These are phyloP conservation scores for Sebastolobus alascanus DNA, from an alignment of 2,797 vertebrate species.

Conservation along the genomic window DNA sequence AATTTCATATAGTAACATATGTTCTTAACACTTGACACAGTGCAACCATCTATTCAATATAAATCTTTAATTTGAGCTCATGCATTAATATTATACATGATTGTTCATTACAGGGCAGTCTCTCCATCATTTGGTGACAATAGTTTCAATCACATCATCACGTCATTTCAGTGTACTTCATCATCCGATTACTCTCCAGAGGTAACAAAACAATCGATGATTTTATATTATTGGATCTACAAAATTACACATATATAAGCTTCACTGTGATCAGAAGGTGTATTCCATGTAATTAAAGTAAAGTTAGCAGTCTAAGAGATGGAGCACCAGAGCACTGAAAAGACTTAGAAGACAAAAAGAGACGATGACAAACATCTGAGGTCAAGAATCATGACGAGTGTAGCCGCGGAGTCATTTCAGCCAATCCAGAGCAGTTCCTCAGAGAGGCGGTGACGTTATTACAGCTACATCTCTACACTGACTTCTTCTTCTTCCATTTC, in stretches of 20 bases:
- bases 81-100: constrained; percentile 4
- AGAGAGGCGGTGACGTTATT: no score
- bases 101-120: neutral
- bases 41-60: constrained; percentile 2
- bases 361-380: no score
- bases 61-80: constrained; percentile 28
- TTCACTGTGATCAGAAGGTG: neutral
- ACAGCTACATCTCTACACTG: no score
- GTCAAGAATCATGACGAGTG: no score
- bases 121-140: neutral
- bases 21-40: neutral
- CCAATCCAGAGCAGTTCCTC: no score
- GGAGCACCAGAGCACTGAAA: no score
- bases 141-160: neutral
- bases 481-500: neutral
- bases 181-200: neutral
- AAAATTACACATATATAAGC: neutral
- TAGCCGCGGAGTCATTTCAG: no score
- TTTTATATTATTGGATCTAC: neutral
- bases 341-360: no score
- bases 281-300: neutral
- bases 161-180: neutral
- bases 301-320: no score
- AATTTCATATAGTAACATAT: neutral
- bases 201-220: neutral